Percentiles rank a stretch among this genome's conserved stretches.
These are phyloP conservation scores for Drosophila ficusphila DNA, from an alignment of 1,140 invertebrate species.

Conservation along the genomic window DNA sequence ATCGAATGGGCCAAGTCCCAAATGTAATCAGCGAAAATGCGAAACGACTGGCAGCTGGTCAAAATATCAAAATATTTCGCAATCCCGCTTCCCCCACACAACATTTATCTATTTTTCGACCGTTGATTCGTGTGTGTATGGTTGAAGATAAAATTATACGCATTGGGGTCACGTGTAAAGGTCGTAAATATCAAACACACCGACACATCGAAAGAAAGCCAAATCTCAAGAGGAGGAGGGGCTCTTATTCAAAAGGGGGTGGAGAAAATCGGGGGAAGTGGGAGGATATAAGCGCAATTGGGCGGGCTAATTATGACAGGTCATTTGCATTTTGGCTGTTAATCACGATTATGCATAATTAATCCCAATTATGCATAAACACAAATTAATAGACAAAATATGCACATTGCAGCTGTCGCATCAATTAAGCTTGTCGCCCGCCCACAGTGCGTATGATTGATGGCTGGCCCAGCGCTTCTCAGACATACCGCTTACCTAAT, in stretches of 20 bases:
- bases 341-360: constrained; percentile 81
- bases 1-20: constrained; percentile 37
- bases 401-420: constrained; percentile 62
- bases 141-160: constrained; percentile 56
- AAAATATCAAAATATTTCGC: constrained; percentile 46
- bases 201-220: constrained; percentile 17
- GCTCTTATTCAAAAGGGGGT: too few relatives aligned
- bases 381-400: constrained; percentile 80
- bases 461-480: constrained; percentile 8
- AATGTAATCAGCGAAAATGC: constrained; percentile 55
- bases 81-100: background rate
- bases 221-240: background rate
- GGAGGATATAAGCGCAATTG: too few relatives aligned
- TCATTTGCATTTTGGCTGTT: constrained; percentile 73
- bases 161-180: constrained; percentile 63
- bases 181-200: constrained; percentile 60
- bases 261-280: too few relatives aligned
- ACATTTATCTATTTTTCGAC: background rate
- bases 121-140: constrained; percentile 10
- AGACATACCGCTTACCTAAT: background rate
- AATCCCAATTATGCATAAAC: constrained; percentile 77
- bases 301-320: constrained; percentile 48
- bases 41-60: constrained; percentile 48
- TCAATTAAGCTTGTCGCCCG: constrained; percentile 44
- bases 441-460: constrained; percentile 36